Percentiles rank a stretch among this genome's conserved stretches.
phyloP scores from a whole-genome alignment of 2,113 vertebrate species.

The Salminus brasiliensis region DNA sequence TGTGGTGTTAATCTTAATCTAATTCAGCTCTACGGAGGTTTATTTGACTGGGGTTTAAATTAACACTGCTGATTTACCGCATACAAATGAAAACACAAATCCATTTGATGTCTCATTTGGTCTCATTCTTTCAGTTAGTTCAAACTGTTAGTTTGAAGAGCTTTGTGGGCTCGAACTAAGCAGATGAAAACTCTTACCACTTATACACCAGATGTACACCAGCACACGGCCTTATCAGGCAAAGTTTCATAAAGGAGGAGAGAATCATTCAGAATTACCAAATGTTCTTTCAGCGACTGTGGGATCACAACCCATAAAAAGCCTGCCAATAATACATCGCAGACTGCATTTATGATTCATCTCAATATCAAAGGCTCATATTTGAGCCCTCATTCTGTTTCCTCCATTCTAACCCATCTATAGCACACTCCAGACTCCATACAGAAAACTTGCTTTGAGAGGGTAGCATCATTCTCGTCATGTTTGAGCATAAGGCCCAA shows the following conservation, averaged over 20 bases:
- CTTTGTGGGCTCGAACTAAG: not conserved
- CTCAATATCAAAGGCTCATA: not conserved
- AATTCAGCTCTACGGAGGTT: not conserved
- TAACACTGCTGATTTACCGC: not conserved
- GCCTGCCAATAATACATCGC: not conserved
- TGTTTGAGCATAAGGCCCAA: conserved; percentile 2
- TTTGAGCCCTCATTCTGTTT: not conserved
- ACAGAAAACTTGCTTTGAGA: not conserved
- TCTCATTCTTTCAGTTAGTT: not conserved
- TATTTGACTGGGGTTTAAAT: not conserved
- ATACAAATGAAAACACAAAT: conserved; percentile 15
- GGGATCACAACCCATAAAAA: not conserved
- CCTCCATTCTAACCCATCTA: not conserved
- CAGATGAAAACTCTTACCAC: not conserved
- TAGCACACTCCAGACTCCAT: not conserved
- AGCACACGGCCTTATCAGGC: not conserved
- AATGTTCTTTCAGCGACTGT: not conserved
- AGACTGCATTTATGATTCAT: conserved; percentile 15
- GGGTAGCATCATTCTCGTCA: conserved; percentile 15
- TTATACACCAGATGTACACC: not conserved
- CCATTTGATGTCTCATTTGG: not conserved
- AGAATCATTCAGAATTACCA: not conserved
- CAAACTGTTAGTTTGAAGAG: not conserved
- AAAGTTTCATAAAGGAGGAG: not conserved
- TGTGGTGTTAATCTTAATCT: not conserved